Evolutionary conservation across 2,113 vertebrate species (phyloP).

Genomic region (Halcyon senegalensis): DNA sequence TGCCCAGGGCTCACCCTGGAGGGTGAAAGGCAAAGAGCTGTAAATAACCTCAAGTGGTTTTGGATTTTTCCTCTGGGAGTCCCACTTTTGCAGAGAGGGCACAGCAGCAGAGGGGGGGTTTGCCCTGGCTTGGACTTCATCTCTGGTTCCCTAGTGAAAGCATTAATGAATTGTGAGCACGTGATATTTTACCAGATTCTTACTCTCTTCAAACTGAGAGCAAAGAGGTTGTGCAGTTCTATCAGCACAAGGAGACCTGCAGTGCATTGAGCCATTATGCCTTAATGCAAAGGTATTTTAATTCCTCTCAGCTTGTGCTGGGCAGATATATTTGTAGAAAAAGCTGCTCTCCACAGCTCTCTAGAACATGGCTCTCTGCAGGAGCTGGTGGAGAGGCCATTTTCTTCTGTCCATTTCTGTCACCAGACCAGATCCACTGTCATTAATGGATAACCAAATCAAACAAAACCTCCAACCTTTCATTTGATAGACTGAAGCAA

Average conservation of each 20-base stretch:
- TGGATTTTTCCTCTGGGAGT: neutral
- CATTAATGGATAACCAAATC: conserved; percentile 52
- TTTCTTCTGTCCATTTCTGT: neutral
- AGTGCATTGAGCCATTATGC: neutral
- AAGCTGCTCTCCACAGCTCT: neutral
- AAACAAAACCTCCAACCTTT: conserved; percentile 42
- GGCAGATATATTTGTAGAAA: neutral
- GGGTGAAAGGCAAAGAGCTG: neutral
- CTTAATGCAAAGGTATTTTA: neutral
- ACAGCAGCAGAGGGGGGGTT: neutral
- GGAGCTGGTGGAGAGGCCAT: accelerated
- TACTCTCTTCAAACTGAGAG: neutral
- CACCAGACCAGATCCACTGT: neutral
- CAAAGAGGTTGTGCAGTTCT: neutral
- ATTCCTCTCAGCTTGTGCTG: neutral
- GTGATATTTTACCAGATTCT: neutral
- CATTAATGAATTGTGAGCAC: neutral
- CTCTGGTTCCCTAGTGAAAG: neutral
- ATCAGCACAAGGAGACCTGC: accelerated
- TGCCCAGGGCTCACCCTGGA: accelerated
- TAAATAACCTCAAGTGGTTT: neutral
- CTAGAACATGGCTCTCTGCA: neutral
- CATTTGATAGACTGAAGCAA: neutral
- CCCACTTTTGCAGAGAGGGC: neutral
- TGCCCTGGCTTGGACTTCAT: neutral